phyloP scores from a whole-genome alignment of 2,113 vertebrate genomes.

The Trematocara nigrifrons region DNA sequence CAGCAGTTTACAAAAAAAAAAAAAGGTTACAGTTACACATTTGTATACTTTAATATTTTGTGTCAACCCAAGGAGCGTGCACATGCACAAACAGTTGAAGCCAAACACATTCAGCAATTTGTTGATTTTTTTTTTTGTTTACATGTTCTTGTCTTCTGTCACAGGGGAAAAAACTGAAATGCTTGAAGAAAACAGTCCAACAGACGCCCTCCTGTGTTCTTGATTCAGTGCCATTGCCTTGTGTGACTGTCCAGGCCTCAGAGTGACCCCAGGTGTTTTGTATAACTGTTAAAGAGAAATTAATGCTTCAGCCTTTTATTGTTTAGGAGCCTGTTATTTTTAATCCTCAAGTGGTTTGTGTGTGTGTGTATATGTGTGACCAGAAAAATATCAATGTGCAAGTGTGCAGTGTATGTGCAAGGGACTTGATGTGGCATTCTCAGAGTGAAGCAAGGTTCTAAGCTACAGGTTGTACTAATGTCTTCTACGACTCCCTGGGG shows the following conservation, averaged over 20 bases:
- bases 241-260: slow-evolving; percentile 9
- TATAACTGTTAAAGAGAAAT: slow-evolving; percentile 12
- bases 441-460: slow-evolving; percentile 29
- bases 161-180: background rate
- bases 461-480: slow-evolving; percentile 53
- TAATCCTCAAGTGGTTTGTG: slow-evolving; percentile 43
- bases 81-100: background rate
- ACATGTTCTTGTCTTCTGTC: background rate
- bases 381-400: background rate
- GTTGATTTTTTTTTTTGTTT: background rate
- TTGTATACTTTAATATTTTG: background rate
- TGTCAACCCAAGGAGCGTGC: background rate
- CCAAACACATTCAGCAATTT: background rate
- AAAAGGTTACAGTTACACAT: background rate
- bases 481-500: slow-evolving; percentile 60
- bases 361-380: background rate
- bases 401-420: background rate
- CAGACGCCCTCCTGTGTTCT: background rate
- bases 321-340: slow-evolving; percentile 61
- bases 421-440: background rate
- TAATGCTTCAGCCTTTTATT: slow-evolving; percentile 44
- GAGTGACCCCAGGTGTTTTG: slow-evolving; percentile 32
- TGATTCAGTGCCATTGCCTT: background rate
- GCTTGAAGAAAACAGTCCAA: background rate
- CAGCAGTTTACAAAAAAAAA: background rate